Base-by-base conservation (phyloP, 2,888 invertebrate genomes). In the Melanophora roralis region DNA sequence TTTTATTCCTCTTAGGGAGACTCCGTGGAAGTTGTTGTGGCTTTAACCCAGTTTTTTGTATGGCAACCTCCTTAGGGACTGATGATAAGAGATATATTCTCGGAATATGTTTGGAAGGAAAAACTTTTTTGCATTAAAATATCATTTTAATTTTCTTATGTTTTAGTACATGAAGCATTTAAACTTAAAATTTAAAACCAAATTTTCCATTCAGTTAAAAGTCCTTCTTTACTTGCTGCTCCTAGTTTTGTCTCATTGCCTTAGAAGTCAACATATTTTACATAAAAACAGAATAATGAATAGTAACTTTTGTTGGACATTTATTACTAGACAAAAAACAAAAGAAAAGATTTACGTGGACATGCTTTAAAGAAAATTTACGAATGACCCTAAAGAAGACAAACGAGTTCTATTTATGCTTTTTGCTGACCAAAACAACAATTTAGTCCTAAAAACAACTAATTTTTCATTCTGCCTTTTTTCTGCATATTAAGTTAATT, bases 341-440 rank as follows among this genome's bases (percentile, higher is more conserved):
- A 65, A 74, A 57, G 74, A 69, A 65, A 74, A 57, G 74, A 68
- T 71, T 71, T 65, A 69, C 55, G 64, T 64, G 57, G 53, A 47
- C 49, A 68, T 55, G 16, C 14, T 43, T 19, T 2, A 45, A 3
- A 34, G n/a, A 69, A 21, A 38, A n/a, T 3, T 1, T 36, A 32
- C 9, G 49, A 74, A 57, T 64, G 78, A 78, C 43, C 73, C 68
- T 12, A 68, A 59, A 68, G 68, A 40, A 49, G 64, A 68, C 40
- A 40, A 78, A 51, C 49, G 16, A 69, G n/a, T 21, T 23, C n/a
- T 38, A 3, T n/a, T 53, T 7, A 19, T 47, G 7, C 36, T 45
- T 43, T 2, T 51, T 36, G 12, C 34, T 43, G 21, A 32, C 36
- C 65, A 65, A 32, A 53, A 65, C 36, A 62, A 72, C 53, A 67